Evolutionary conservation across 2,888 invertebrate genomes (phyloP), one percentile per base, ranked within the genome.

Genomic region (Iselma pallidipennis): DNA sequence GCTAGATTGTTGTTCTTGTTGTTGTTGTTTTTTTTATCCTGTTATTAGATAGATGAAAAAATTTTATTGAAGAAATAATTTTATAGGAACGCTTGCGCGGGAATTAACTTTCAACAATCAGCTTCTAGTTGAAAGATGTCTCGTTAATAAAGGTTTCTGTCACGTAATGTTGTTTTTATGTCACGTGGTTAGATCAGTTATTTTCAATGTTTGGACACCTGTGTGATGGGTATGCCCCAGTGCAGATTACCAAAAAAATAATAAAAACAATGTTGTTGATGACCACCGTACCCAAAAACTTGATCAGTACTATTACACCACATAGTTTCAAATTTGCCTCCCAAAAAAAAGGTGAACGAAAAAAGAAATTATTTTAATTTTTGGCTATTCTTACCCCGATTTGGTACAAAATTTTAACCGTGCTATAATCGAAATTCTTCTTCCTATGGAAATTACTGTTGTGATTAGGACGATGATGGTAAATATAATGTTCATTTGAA

Each of bases 401-500:
- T 82, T 89, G 91, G 80, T 91, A 92, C 63, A 92, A 84, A 70
- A 91, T 85, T 80, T 87, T 87, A 59, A 88, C 83, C 64, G 84
- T 82, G 69, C 81, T 82, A 74, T 83, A 84, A 68, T 84, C 82
- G 70, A 83, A 82, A 71, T 81, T 69, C 76, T 82, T 80, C 75
- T 84, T 82, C 78, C 83, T 84, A 79, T 85, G 84, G 76, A 85
- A 83, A 57, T 82, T 83, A 81, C 83, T 71, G 82, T 45, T 76
- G 83, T 82, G 76, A 81, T 84, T 84, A 63, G 83, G 83, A 73
- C 85, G 80, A 74, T 84, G 80, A 63, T 85, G 78, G 71, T 85
- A 74, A 37, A 74, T 68, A 52, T 73, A 71, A 56, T 75, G 73
- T 60, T 77, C 76, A 14, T 71, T 65, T 2, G 74, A 71, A 66